phyloP scores from a whole-genome alignment of 2,797 vertebrate genomes.

The Lepilemur ruficaudatus region DNA sequence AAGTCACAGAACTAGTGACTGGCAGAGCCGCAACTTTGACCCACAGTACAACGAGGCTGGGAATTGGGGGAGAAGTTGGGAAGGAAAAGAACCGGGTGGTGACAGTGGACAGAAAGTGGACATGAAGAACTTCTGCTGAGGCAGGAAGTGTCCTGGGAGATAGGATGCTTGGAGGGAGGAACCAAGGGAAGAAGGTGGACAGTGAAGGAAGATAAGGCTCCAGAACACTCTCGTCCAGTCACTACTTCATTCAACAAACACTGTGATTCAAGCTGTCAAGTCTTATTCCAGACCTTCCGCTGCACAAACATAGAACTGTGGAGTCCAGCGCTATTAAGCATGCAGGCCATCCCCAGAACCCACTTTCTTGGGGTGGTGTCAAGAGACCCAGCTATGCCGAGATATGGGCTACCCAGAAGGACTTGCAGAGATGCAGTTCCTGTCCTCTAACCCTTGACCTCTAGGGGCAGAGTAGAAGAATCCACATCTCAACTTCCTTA shows the following conservation, averaged over 20 bases:
- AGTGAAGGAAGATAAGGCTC: neutral
- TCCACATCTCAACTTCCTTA: neutral
- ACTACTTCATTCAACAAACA: neutral
- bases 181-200: neutral
- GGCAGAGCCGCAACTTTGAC: neutral
- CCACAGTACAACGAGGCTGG: neutral
- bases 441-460: neutral
- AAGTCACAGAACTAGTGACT: neutral
- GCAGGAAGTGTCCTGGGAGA: neutral
- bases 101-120: neutral
- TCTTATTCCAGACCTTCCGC: neutral
- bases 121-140: neutral
- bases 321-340: neutral
- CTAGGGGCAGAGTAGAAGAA: neutral
- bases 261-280: neutral
- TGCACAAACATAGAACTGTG: neutral
- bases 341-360: neutral
- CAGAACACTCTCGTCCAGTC: neutral
- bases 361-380: neutral
- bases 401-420: neutral
- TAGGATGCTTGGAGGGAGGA: neutral
- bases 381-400: neutral
- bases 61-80: neutral
- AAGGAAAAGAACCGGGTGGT: fast-evolving
- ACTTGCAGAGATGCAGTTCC: neutral